A percentile compares a stretch with the other conserved stretches of the same genome.
phyloP scores from a whole-genome alignment of 2,888 invertebrate species.

The Embidobia sp. region DNA sequence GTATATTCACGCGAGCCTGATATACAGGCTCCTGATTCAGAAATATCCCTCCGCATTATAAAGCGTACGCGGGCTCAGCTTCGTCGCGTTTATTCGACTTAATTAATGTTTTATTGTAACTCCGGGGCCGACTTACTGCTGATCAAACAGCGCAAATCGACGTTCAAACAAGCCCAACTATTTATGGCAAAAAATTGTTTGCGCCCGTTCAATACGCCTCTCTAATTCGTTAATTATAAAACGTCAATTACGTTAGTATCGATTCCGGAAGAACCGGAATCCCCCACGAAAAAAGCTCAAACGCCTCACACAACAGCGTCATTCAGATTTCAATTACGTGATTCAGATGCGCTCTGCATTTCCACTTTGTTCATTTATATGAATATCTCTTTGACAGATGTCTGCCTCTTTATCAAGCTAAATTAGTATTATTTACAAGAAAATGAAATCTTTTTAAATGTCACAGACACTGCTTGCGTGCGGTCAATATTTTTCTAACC shows the following conservation, averaged over 20 bases:
- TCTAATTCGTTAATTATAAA: constrained; percentile 32
- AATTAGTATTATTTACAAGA: constrained; percentile 29
- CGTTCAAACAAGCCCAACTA: not conserved
- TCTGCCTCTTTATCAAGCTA: constrained; percentile 11
- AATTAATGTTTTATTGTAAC: too few species aligned
- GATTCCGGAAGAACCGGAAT: constrained; percentile 25
- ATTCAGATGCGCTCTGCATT: constrained; percentile 50
- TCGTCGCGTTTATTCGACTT: too few species aligned
- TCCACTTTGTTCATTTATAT: constrained; percentile 33
- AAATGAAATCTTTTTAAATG: constrained; percentile 1
- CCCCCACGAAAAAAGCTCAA: constrained; percentile 19
- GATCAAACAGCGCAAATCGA: too few species aligned
- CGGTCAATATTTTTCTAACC: too few species aligned
- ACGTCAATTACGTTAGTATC: constrained; percentile 36
- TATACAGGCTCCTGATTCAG: too few species aligned
- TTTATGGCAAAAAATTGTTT: constrained; percentile 4
- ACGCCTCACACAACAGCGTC: constrained; percentile 36
- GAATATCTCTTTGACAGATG: constrained; percentile 37
- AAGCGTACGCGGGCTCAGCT: too few species aligned
- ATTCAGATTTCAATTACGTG: constrained; percentile 55
- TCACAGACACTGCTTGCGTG: too few species aligned
- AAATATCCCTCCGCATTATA: too few species aligned
- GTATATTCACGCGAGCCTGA: constrained; percentile 20
- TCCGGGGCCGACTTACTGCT: too few species aligned
- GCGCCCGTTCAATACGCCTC: not conserved